phyloP scores from a whole-genome alignment of 1,140 invertebrate species.

The Brachionus sp. region DNA sequence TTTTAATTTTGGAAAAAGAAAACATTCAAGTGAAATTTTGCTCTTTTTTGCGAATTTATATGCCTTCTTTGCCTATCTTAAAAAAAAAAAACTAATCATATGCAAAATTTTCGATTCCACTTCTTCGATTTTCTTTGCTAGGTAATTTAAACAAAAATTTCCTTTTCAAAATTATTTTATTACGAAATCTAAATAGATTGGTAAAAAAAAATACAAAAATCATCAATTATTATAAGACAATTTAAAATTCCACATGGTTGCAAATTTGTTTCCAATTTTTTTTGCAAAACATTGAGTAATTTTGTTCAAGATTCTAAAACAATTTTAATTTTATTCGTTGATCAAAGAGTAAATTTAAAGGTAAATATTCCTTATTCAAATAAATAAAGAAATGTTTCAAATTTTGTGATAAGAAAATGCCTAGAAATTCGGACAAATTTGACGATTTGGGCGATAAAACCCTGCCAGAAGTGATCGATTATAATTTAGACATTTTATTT shows the following conservation, averaged over 20 bases:
- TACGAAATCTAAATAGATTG: no score
- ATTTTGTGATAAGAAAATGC: slow-evolving; percentile 57
- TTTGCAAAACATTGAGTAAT: neutral
- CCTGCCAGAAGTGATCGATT: slow-evolving; percentile 83
- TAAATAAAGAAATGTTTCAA: neutral
- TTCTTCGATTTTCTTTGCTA: no score
- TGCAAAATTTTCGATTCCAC: no score
- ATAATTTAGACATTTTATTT: slow-evolving; percentile 66
- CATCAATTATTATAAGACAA: neutral
- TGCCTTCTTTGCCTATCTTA: no score
- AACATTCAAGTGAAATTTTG: no score
- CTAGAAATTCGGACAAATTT: slow-evolving; percentile 90
- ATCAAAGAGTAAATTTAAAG: neutral
- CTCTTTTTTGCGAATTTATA: no score
- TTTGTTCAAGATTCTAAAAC: neutral
- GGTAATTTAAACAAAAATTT: no score
- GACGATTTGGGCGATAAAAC: slow-evolving; percentile 93
- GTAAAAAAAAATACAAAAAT: no score
- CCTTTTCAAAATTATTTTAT: no score
- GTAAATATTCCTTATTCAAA: neutral
- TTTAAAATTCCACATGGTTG: no score
- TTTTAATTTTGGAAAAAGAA: no score
- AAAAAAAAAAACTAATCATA: no score
- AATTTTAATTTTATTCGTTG: neutral
- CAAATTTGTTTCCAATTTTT: neutral